phyloP scores from a whole-genome alignment of 1,140 invertebrate genomes.

The Trachymyrmex cornetzi region DNA sequence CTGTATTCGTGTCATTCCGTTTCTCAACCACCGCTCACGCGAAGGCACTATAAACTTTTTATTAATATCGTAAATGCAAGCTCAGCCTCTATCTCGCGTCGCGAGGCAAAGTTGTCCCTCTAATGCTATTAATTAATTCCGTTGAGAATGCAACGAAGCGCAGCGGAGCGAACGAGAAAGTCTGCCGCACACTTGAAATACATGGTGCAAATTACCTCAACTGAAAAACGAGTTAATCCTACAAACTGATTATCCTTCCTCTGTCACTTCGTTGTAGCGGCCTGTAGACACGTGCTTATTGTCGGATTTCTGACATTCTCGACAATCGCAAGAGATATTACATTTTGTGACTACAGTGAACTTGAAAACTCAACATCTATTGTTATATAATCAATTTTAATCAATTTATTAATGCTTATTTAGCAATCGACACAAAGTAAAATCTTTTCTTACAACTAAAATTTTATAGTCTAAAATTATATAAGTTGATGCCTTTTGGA shows the following conservation, averaged over 20 bases:
- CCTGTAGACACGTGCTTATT: neutral
- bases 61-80: slow-evolving; percentile 49
- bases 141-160: slow-evolving; percentile 37
- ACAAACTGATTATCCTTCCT: slow-evolving; percentile 15
- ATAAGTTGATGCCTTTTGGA: too few relatives aligned
- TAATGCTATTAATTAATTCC: slow-evolving; percentile 60
- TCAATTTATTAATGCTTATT: neutral
- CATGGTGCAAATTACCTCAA: neutral
- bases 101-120: slow-evolving; percentile 24
- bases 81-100: neutral
- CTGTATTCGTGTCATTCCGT: slow-evolving; percentile 13
- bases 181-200: slow-evolving; percentile 4
- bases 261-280: neutral
- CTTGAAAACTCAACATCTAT: neutral
- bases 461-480: too few relatives aligned
- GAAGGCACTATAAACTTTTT: slow-evolving; percentile 34
- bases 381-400: too few relatives aligned
- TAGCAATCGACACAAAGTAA: neutral
- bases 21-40: slow-evolving; percentile 19
- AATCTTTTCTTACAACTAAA: neutral
- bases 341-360: too few relatives aligned
- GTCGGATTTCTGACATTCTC: neutral
- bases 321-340: neutral
- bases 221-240: slow-evolving; percentile 33
- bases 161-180: neutral